A percentile compares a stretch with the other conserved stretches of the same genome.
phyloP scores from a whole-genome alignment of 64 coral and sea anemone genomes.

The Porites lutea region DNA sequence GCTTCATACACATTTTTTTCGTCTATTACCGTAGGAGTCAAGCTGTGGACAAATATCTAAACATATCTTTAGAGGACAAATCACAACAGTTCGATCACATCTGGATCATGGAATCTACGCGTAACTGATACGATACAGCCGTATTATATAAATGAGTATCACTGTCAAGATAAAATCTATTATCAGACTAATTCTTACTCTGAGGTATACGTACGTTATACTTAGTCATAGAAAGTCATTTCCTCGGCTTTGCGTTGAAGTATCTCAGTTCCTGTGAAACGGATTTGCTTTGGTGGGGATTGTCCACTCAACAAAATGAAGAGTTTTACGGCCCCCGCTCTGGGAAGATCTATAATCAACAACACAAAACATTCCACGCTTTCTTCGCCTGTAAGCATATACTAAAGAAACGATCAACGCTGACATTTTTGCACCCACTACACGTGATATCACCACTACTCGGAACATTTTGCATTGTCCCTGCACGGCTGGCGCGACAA shows the following conservation, averaged over 20 bases:
- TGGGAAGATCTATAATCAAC: background rate
- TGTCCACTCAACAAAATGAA: too few species aligned
- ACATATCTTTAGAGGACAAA: background rate
- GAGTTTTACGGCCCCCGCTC: too few species aligned
- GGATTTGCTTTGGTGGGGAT: background rate
- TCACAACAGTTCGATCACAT: background rate
- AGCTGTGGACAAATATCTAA: background rate
- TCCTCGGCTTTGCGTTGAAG: background rate
- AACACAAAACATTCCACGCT: conserved; percentile 6
- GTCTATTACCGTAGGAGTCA: background rate
- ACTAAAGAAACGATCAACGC: background rate
- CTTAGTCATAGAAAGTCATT: conserved; percentile 15
- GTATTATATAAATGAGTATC: background rate
- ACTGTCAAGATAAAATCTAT: conserved; percentile 2
- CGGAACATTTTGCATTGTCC: background rate
- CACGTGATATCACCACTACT: background rate
- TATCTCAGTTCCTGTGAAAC: background rate
- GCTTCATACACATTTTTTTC: background rate
- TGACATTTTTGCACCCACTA: background rate
- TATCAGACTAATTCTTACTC: background rate
- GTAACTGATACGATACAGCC: background rate
- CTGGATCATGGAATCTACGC: background rate
- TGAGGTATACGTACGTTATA: background rate
- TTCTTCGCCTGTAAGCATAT: conserved; percentile 41
- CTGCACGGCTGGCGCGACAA: too few species aligned